Evolutionary conservation across 2,888 invertebrate genomes (phyloP), one percentile per base, ranked within the genome.

Genomic region (Yponomeuta plumbellus): DNA sequence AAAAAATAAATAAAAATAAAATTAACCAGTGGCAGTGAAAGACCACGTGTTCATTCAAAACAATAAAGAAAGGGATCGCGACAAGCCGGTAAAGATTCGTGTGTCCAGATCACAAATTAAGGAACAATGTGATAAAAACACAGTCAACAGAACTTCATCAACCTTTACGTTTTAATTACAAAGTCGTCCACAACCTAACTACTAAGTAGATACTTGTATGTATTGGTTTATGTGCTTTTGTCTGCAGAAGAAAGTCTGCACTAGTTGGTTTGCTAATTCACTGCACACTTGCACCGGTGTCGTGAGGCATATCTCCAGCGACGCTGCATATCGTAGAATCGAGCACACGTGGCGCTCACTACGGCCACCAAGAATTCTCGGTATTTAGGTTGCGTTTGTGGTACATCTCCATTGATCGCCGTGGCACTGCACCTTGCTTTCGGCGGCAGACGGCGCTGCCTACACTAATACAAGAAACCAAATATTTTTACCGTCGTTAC

Each of bases 371-470:
- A 83, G 88, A 88, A 91, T 90, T 87, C 76, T 75, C 72, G 88
- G 91, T 89, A 91, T 91, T 90, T 90, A 86, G 91, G 91, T 91
- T 89, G 86, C 84, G 85, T 85, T 85, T 85, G 84, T 86, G 86
- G 87, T 87, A 86, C 86, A 84, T 86, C 86, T 89, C 86, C 90
- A 91, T 91, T 91, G 88, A 91, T 84, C 84, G 86, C 84, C 83
- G 59, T 65, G 84, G 81, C 85, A 85, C 80, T 88, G 88, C 88
- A 89, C 81, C 85, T 83, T 81, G 81, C 79, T 75, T 74, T 76
- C 76, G 66, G 44, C 44, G 44, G 76, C 76, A 67, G 68, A 61
- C 61, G 66, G 65, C 66, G 61, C 66, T 23, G 67, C 68, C 34
- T 52, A 66, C 61, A 44, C 44, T 10, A 21, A 21, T 63, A 63